These are phyloP conservation scores for Pantherophis vulpinus DNA, from an alignment of 2,797 vertebrate genomes.

Conservation along the genomic window DNA sequence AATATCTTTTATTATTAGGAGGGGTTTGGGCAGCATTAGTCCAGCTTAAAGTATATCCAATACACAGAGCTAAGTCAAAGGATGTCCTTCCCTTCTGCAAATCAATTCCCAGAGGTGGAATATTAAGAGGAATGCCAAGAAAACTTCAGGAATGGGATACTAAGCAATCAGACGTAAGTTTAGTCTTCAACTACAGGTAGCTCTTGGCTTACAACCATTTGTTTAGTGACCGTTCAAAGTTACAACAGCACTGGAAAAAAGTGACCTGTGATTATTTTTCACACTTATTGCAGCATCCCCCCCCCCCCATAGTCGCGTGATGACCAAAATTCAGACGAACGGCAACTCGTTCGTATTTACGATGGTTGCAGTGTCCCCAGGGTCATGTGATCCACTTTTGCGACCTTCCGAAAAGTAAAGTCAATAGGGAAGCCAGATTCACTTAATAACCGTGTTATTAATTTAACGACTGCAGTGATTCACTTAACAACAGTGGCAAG, in stretches of 20 bases:
- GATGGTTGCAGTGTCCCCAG: fast-evolving
- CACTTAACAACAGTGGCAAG: not conserved
- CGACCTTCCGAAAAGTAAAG: not conserved
- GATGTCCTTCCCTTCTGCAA: not conserved
- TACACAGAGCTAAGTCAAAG: not conserved
- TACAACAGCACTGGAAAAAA: not conserved
- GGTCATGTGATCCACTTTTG: too few relatives aligned
- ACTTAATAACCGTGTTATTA: not conserved
- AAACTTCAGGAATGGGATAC: not conserved
- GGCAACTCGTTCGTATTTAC: not conserved
- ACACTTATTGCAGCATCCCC: not conserved
- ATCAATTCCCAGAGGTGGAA: not conserved
- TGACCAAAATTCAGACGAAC: not conserved
- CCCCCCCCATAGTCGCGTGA: not conserved
- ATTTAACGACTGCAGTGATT: not conserved
- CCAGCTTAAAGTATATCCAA: not conserved
- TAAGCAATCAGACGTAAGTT: not conserved
- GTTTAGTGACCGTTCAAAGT: not conserved
- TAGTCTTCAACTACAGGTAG: not conserved
- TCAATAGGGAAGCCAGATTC: not conserved
- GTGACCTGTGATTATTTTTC: not conserved
- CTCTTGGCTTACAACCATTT: not conserved
- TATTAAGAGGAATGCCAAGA: not conserved
- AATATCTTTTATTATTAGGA: not conserved
- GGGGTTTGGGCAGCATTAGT: not conserved